phyloP scores from a whole-genome alignment of 2,888 invertebrate genomes.

The Drosophila infuscata region DNA sequence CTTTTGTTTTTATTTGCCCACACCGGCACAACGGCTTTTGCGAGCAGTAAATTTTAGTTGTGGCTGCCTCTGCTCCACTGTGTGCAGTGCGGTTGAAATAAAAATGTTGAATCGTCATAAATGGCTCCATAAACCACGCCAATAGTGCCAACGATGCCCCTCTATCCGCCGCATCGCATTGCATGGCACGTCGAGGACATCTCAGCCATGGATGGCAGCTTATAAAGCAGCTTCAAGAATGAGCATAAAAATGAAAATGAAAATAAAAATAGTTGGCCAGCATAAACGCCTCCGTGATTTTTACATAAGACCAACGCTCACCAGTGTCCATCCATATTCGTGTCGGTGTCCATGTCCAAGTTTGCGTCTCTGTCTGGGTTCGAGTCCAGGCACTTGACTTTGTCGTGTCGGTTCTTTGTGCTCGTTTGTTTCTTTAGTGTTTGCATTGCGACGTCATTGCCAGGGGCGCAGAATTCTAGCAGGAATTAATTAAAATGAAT shows the following conservation, averaged over 20 bases:
- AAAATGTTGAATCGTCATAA: conserved; percentile 82
- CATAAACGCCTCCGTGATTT: conserved; percentile 79
- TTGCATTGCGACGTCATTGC: conserved; percentile 76
- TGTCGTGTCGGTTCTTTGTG: conserved; percentile 25
- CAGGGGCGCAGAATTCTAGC: conserved; percentile 76
- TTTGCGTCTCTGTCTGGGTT: conserved; percentile 14
- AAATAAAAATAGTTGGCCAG: conserved; percentile 79
- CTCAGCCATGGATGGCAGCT: conserved; percentile 52
- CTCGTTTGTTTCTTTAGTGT: conserved; percentile 58
- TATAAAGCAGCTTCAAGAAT: conserved; percentile 57
- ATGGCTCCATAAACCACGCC: conserved; percentile 81
- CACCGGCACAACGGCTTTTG: conserved; percentile 67
- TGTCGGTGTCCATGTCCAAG: conserved; percentile 11
- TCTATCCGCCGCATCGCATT: conserved; percentile 2
- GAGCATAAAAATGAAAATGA: conserved; percentile 71
- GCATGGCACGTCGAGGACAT: conserved; percentile 39
- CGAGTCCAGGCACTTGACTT: conserved; percentile 42
- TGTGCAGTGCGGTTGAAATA: conserved; percentile 77
- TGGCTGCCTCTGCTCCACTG: conserved; percentile 34
- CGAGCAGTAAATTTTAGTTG: conserved; percentile 79
- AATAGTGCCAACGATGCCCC: conserved; percentile 53
- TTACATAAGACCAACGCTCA: conserved; percentile 67
- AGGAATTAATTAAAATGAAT: conserved; percentile 81
- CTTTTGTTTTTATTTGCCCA: conserved; percentile 78
- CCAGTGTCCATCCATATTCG: conserved; percentile 21